A percentile compares a stretch with the other conserved stretches of the same genome.
Conservation (phyloP, 2,797 vertebrate genomes). For the Poeciliopsis turneri region DNA sequence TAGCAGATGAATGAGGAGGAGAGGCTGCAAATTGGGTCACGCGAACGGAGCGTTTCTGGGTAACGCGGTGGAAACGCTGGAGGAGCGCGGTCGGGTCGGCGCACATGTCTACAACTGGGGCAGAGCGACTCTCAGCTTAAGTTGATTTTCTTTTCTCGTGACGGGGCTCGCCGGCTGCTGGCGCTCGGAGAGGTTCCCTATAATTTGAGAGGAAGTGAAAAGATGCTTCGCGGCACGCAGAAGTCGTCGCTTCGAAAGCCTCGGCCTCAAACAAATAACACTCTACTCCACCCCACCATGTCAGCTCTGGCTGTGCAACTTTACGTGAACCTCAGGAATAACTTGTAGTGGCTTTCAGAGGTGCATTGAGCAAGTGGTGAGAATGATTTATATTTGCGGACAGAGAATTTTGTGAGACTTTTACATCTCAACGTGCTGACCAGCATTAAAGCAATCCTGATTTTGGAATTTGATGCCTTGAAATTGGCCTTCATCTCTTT, state of each 20-base stretch:
- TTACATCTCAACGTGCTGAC: no score
- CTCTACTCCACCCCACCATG: no score
- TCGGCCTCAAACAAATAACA: not conserved
- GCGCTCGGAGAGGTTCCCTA: conserved; percentile 32
- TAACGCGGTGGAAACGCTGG: conserved; percentile 74
- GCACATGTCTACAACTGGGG: conserved; percentile 69
- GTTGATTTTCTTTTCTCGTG: conserved; percentile 25
- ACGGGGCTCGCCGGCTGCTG: conserved; percentile 17
- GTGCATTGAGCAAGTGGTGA: no score
- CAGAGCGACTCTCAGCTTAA: conserved; percentile 47
- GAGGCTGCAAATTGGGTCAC: conserved; percentile 77
- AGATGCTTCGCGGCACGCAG: not conserved
- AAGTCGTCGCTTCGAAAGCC: not conserved
- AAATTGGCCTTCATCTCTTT: no score
- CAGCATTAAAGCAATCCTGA: no score
- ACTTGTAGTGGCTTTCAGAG: no score
- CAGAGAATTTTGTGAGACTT: no score
- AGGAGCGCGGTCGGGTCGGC: conserved; percentile 63
- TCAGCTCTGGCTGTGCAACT: no score
- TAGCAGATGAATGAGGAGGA: conserved; percentile 79
- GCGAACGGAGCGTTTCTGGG: conserved; percentile 67
- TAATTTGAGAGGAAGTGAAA: conserved; percentile 21
- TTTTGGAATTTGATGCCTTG: no score
- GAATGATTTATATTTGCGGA: no score
- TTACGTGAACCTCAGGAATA: no score